Percentiles rank a stretch among this genome's conserved stretches.
These are phyloP conservation scores for Scaptomyza parva DNA, from an alignment of 2,888 invertebrate genomes.

Conservation along the genomic window DNA sequence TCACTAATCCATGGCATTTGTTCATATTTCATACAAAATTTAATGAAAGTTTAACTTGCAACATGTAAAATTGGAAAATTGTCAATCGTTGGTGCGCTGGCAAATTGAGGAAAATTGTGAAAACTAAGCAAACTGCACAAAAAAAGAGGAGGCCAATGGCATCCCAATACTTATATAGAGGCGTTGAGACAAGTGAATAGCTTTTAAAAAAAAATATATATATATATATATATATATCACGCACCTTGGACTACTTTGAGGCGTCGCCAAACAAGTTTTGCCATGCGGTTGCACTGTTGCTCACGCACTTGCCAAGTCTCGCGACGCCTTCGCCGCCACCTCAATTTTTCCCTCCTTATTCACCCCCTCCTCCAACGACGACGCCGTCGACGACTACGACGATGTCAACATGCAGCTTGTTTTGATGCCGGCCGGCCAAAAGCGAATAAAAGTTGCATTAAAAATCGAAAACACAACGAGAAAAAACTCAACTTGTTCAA, in stretches of 20 bases:
- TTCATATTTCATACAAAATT: constrained; percentile 12
- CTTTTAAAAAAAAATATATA: constrained; percentile 39
- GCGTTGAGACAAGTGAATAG: constrained; percentile 34
- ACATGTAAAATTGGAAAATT: constrained; percentile 25
- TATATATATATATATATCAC: constrained; percentile 67
- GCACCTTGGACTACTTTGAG: constrained; percentile 77
- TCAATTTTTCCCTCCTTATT: background rate
- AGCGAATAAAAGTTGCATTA: constrained; percentile 65
- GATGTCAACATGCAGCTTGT: constrained; percentile 68
- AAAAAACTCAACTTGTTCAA: constrained; percentile 60
- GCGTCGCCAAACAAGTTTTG: constrained; percentile 69
- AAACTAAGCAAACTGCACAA: constrained; percentile 25
- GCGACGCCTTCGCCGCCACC: constrained; percentile 46
- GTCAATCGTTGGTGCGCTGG: constrained; percentile 19
- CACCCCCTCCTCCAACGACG: constrained; percentile 6
- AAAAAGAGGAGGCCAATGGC: constrained; percentile 49
- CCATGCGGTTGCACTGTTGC: constrained; percentile 38
- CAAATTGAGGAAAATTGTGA: constrained; percentile 54
- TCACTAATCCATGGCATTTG: constrained; percentile 29
- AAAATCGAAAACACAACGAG: constrained; percentile 71
- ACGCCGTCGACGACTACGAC: constrained; percentile 7
- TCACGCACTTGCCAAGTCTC: constrained; percentile 66
- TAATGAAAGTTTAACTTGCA: constrained; percentile 40
- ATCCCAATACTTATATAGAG: constrained; percentile 5
- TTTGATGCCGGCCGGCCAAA: constrained; percentile 70